These are phyloP conservation scores for Natator depressus DNA, from an alignment of 2,113 vertebrate species.

Conservation along the genomic window DNA sequence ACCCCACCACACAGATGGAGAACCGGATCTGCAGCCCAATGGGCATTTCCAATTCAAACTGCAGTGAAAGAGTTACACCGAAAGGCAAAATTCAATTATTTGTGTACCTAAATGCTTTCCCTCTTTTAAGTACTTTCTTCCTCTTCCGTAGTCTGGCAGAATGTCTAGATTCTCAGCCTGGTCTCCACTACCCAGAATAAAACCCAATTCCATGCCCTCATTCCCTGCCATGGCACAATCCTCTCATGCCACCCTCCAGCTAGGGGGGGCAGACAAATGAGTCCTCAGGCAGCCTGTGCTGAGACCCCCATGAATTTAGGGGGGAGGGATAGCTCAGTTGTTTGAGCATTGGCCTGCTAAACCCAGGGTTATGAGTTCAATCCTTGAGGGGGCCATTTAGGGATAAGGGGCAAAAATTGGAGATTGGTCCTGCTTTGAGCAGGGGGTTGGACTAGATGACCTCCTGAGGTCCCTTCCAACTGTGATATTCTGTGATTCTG, in stretches of 20 bases:
- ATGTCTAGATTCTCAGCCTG: background rate
- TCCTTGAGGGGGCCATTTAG: no score
- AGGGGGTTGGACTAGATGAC: no score
- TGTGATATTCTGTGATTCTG: no score
- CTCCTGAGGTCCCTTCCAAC: no score
- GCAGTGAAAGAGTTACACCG: background rate
- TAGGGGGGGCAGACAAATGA: constrained; percentile 31
- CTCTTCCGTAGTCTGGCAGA: background rate
- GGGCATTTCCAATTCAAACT: background rate
- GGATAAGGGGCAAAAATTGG: no score
- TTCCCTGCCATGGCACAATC: constrained; percentile 4
- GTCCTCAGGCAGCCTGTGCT: background rate
- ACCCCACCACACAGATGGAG: background rate
- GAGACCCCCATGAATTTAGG: background rate
- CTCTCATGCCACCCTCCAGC: background rate
- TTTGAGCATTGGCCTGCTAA: no score
- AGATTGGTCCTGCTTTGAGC: no score
- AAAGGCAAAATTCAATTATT: background rate
- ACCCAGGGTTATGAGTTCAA: no score
- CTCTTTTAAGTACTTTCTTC: constrained; percentile 15
- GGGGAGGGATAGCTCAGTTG: no score
- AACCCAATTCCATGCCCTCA: background rate
- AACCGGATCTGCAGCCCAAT: background rate
- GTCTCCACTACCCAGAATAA: background rate
- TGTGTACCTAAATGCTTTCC: background rate